phyloP scores from a whole-genome alignment of 2,113 vertebrate species.

The Zosterops hypoxanthus region DNA sequence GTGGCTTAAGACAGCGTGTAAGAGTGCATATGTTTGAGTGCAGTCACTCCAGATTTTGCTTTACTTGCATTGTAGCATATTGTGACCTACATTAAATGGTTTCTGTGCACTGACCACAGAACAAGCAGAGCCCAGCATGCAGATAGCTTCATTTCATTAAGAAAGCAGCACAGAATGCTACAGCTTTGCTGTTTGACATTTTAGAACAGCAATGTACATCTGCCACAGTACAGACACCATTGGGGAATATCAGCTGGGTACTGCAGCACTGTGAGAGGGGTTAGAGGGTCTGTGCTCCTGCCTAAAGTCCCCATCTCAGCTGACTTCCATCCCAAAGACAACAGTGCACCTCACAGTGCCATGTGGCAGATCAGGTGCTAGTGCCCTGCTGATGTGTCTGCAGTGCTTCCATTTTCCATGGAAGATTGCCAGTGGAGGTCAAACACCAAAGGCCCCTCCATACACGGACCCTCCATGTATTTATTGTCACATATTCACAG shows the following conservation, averaged over 20 bases:
- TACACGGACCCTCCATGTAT: fast-evolving
- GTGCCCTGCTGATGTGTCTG: neutral
- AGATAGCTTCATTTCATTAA: neutral
- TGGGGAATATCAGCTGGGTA: neutral
- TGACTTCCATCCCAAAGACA: neutral
- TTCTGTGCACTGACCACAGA: neutral
- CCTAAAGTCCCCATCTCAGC: neutral
- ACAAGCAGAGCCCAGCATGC: neutral
- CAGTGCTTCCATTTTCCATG: neutral
- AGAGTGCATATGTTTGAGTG: neutral
- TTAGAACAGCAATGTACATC: neutral
- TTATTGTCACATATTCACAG: neutral
- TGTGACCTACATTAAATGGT: slow-evolving; percentile 21
- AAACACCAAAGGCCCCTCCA: neutral
- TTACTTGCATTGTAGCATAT: neutral
- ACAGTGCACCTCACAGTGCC: fast-evolving
- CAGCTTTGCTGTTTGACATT: neutral
- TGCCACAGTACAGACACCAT: neutral
- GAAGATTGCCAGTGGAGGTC: neutral
- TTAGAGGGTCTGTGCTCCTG: neutral
- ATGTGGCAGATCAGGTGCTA: neutral
- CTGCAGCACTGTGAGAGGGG: neutral
- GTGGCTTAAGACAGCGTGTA: neutral
- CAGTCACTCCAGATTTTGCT: slow-evolving; percentile 13
- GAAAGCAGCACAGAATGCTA: neutral